Conservation (phyloP, 2,113 vertebrate species). For the Cochlearius cochlearius region DNA sequence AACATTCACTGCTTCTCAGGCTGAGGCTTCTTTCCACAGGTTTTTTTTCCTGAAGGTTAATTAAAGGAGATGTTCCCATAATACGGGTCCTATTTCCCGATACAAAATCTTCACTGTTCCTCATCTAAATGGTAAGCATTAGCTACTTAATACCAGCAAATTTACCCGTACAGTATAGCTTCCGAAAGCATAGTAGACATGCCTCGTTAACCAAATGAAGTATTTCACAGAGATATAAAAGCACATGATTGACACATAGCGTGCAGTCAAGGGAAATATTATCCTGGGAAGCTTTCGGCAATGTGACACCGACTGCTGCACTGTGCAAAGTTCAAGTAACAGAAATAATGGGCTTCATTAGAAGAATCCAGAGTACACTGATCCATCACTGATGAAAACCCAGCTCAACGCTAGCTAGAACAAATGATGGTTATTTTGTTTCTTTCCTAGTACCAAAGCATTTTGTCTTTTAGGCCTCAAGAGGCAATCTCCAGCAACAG, state of each 20-base stretch:
- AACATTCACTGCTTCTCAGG: not conserved
- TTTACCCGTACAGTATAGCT: not conserved
- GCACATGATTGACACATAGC: conserved; percentile 26
- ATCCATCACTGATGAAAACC: not conserved
- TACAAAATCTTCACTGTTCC: not conserved
- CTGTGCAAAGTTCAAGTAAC: conserved; percentile 10
- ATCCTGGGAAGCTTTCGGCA: conserved; percentile 24
- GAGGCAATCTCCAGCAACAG: accelerated
- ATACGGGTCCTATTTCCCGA: not conserved
- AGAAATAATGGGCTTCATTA: conserved; percentile 39
- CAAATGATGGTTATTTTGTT: not conserved
- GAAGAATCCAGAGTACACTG: not conserved
- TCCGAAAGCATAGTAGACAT: conserved; percentile 16
- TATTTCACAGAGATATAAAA: conserved; percentile 39
- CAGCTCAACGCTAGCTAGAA: not conserved
- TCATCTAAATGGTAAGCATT: not conserved
- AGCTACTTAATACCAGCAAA: conserved; percentile 1
- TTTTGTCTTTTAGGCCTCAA: not conserved
- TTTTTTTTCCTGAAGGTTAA: not conserved
- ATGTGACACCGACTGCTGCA: not conserved
- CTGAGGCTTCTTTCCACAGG: not conserved
- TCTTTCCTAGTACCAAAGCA: not conserved
- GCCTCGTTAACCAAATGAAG: conserved; percentile 28
- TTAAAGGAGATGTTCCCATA: not conserved
- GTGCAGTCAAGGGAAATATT: conserved; percentile 1